Evolutionary conservation across 2,888 invertebrate genomes (phyloP).

Genomic region (Ectemnius cavifrons): DNA sequence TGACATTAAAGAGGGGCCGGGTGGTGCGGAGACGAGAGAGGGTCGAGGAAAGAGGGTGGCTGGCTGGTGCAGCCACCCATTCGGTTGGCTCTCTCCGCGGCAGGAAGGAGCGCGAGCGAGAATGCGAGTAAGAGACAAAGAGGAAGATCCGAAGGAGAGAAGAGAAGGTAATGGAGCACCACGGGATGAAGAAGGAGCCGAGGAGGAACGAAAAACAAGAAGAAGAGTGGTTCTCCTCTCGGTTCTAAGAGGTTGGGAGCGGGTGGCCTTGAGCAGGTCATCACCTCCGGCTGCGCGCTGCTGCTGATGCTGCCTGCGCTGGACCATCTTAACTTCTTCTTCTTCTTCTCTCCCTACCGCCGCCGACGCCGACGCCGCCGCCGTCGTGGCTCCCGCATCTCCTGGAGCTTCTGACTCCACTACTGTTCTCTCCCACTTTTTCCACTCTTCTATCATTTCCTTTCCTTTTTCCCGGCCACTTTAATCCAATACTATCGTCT

Average conservation of each 20-base stretch:
- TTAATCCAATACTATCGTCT: too few species aligned
- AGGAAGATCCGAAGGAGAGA: constrained; percentile 12
- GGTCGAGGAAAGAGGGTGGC: background rate
- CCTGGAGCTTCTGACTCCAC: background rate
- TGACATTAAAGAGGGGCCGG: constrained; percentile 45
- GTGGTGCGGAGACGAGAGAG: background rate
- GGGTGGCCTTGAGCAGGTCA: constrained; percentile 78
- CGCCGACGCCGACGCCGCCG: constrained; percentile 21
- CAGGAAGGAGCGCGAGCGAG: constrained; percentile 26
- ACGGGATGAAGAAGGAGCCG: constrained; percentile 49
- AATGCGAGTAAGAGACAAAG: constrained; percentile 11
- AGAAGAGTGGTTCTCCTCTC: constrained; percentile 65
- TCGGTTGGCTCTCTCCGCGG: too few species aligned
- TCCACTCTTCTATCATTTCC: constrained; percentile 5
- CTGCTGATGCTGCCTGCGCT: constrained; percentile 64
- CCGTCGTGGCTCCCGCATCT: constrained; percentile 30
- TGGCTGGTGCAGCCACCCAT: too few species aligned
- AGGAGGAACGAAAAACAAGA: constrained; percentile 66
- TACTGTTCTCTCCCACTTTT: constrained; percentile 14
- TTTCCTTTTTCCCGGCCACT: background rate
- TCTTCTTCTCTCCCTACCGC: constrained; percentile 30
- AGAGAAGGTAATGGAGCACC: background rate
- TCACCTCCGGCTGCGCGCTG: constrained; percentile 73
- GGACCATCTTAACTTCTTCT: constrained; percentile 74
- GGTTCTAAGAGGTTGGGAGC: constrained; percentile 69